Percentiles rank a stretch among this genome's conserved stretches.
phyloP scores from a whole-genome alignment of 2,888 invertebrate genomes.

The Prosapia bicincta region DNA sequence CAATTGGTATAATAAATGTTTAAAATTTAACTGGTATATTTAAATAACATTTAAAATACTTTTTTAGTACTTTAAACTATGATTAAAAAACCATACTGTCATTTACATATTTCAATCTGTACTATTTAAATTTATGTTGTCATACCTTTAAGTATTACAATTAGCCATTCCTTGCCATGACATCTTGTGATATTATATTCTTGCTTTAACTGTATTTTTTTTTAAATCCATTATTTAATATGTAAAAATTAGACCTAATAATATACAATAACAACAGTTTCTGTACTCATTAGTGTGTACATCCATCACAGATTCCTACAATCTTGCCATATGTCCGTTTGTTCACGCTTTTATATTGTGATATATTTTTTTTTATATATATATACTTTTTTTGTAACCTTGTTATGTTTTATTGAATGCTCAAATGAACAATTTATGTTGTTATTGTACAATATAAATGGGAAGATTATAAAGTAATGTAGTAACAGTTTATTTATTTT shows the following conservation, averaged over 20 bases:
- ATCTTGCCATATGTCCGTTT: background rate
- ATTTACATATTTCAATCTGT: too few species aligned
- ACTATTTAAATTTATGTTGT: too few species aligned
- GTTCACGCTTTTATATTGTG: background rate
- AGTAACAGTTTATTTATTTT: constrained; percentile 9
- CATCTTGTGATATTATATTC: background rate
- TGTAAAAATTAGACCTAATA: background rate
- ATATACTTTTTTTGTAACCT: constrained; percentile 16
- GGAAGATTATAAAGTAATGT: constrained; percentile 26
- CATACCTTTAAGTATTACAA: too few species aligned
- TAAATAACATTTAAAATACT: too few species aligned
- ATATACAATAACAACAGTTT: background rate
- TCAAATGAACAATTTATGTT: constrained; percentile 24
- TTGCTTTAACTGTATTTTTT: background rate
- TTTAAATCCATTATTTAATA: background rate
- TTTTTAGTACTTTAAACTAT: too few species aligned
- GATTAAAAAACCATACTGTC: too few species aligned
- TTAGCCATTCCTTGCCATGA: background rate
- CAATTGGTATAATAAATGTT: too few species aligned
- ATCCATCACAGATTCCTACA: background rate
- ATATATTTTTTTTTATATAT: background rate
- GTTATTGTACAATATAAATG: constrained; percentile 24
- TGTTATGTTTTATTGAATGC: constrained; percentile 26
- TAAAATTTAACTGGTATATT: too few species aligned
- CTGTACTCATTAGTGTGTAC: background rate